phyloP scores from a whole-genome alignment of 2,888 invertebrate species.

The Tuberolachnus salignus region DNA sequence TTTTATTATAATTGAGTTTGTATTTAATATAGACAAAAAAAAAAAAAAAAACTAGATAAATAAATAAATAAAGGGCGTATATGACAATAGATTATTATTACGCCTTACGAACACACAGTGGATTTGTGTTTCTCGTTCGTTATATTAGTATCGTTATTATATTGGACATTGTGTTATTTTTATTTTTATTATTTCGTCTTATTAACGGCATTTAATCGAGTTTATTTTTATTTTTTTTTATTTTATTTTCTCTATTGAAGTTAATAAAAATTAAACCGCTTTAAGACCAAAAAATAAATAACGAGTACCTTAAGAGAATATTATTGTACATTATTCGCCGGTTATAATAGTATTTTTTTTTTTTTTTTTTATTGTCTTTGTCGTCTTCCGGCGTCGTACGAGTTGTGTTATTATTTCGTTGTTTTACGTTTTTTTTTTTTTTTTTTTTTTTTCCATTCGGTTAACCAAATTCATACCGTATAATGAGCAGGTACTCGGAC shows the following conservation, averaged over 20 bases:
- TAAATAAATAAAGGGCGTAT: too few species aligned
- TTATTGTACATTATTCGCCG: too few species aligned
- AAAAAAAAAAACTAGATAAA: too few species aligned
- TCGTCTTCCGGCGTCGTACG: background rate
- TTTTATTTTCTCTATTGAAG: conserved; percentile 1
- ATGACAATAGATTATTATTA: too few species aligned
- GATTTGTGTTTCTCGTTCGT: too few species aligned
- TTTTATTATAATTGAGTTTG: too few species aligned
- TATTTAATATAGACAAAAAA: too few species aligned
- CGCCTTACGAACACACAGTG: too few species aligned
- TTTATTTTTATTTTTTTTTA: too few species aligned
- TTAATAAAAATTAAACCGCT: conserved; percentile 13
- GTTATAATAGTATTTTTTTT: conserved; percentile 2
- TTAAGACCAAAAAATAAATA: background rate
- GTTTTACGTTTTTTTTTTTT: background rate
- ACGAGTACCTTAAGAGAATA: background rate
- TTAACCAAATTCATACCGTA: conserved; percentile 7
- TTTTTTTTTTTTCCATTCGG: background rate
- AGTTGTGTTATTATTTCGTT: background rate
- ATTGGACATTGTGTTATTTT: conserved; percentile 6
- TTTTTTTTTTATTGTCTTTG: background rate
- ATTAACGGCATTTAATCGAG: conserved; percentile 22
- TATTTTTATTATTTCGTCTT: background rate
- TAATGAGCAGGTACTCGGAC: conserved; percentile 17
- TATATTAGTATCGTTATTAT: background rate